A percentile compares a stretch with the other conserved stretches of the same genome.
These are phyloP conservation scores for Aptenodytes forsteri DNA, from an alignment of 2,113 vertebrate genomes.

Conservation along the genomic window DNA sequence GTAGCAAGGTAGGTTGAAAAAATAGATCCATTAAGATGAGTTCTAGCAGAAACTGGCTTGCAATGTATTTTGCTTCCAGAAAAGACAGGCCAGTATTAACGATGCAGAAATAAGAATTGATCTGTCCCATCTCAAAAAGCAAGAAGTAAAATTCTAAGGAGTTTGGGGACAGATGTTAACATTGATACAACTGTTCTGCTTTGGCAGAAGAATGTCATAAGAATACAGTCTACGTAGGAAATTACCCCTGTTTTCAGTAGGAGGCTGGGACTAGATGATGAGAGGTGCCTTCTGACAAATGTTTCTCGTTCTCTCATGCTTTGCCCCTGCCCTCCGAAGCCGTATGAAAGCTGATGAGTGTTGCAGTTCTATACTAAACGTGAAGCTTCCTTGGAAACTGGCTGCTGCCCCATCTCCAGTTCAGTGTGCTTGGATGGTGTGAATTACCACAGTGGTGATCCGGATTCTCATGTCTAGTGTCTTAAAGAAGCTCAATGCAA, in stretches of 20 bases:
- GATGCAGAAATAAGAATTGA: background rate
- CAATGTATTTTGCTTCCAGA: background rate
- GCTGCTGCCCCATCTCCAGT: background rate
- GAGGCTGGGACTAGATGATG: background rate
- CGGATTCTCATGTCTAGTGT: background rate
- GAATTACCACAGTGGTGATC: background rate
- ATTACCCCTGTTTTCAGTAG: background rate
- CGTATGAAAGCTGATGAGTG: background rate
- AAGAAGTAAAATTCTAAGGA: background rate
- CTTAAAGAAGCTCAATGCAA: background rate
- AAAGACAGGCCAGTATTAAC: background rate
- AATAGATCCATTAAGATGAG: background rate
- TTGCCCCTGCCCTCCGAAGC: background rate
- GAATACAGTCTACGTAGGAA: background rate
- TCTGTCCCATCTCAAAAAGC: background rate
- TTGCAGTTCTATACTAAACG: background rate
- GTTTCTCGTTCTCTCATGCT: background rate
- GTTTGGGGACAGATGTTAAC: background rate
- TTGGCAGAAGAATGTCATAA: background rate
- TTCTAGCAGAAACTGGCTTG: background rate
- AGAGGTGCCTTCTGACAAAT: background rate
- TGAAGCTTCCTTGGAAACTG: background rate
- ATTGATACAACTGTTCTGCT: background rate
- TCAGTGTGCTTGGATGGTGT: background rate
- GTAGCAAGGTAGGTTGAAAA: background rate